These are phyloP conservation scores for Cosmia pyralina DNA, from an alignment of 2,888 invertebrate genomes.

Conservation along the genomic window DNA sequence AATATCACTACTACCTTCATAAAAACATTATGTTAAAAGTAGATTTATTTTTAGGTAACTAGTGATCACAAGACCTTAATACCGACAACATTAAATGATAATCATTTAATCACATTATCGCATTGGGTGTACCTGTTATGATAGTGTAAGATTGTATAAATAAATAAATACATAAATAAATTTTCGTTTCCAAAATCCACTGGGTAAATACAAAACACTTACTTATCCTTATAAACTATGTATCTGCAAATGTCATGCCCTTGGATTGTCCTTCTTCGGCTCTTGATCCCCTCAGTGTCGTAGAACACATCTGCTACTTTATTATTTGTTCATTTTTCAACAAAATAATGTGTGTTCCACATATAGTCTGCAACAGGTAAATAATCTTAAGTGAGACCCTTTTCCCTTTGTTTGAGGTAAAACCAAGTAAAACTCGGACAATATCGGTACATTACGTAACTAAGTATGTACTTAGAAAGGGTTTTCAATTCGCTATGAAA, in stretches of 20 bases:
- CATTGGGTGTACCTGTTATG: too few species aligned
- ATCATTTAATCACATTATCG: too few species aligned
- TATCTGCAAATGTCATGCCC: constrained; percentile 15
- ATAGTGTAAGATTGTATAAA: too few species aligned
- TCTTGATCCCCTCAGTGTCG: constrained; percentile 22
- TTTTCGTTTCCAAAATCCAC: too few species aligned
- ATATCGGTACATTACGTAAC: constrained; percentile 35
- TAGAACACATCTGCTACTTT: constrained; percentile 47
- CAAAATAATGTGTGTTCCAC: constrained; percentile 25
- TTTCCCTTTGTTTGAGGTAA: constrained; percentile 45
- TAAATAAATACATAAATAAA: too few species aligned
- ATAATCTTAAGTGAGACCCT: constrained; percentile 27
- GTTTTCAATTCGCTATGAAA: constrained; percentile 29
- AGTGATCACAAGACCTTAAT: neutral
- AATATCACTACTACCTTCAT: too few species aligned
- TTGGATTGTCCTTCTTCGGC: constrained; percentile 13
- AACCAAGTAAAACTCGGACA: constrained; percentile 31
- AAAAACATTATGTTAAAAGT: neutral
- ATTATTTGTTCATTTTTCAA: constrained; percentile 53
- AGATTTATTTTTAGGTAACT: neutral
- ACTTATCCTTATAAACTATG: constrained; percentile 16
- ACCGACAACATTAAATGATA: neutral
- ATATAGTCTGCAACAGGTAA: constrained; percentile 45
- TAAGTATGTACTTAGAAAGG: constrained; percentile 35
- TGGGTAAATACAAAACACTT: neutral